Base-by-base conservation (phyloP, 2,113 vertebrate genomes). In the Oostethus manadensis region DNA sequence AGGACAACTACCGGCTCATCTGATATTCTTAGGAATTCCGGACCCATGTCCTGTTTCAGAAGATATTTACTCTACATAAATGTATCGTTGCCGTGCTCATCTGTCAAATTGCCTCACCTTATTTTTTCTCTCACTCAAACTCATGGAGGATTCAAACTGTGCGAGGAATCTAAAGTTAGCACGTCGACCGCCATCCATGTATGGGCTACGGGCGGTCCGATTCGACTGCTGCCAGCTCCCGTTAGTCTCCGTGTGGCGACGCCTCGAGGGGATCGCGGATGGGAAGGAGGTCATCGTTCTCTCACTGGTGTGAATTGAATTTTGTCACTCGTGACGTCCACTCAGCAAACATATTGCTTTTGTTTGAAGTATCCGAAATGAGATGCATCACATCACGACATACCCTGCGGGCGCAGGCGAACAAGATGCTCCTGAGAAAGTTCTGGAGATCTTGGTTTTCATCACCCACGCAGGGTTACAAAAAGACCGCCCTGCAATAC, bases 1-100 rank as follows among this genome's bases (percentile, higher is more conserved):
- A 95, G 74, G 54, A 88, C 86, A 66, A 92, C 82, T 0, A 74
- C 82, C 4, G 89, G 88, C 73, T 93, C 93, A 62, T 88, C 86
- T 61, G 89, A 76, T 76, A 90, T 78, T 76, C 88, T 83, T 60
- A 92, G 58, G 55, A 95, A 96, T 84, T 96, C 93, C 2, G 91
- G 92, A 62, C 91, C 92, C 69, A 82, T 80, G 47, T 91, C 89
- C 92, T 94, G 63, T 23, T 70, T 54, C 38, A 54, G 15, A 23
- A 50, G 6, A 23, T 21, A 50, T 21, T 18, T 50, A 50, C 11
- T 48, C n/a, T 48, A 48, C 38, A 42, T 47, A 21, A 49, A 49
- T 49, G 8, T 21, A n/a, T 47, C n/a, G 6, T 20, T 6, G 2
- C n/a, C n/a, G 6, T 16, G 13, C 45, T n/a, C 4, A 47, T 26